Evolutionary conservation across 2,888 invertebrate genomes (phyloP).

Genomic region (Spodoptera exigua): DNA sequence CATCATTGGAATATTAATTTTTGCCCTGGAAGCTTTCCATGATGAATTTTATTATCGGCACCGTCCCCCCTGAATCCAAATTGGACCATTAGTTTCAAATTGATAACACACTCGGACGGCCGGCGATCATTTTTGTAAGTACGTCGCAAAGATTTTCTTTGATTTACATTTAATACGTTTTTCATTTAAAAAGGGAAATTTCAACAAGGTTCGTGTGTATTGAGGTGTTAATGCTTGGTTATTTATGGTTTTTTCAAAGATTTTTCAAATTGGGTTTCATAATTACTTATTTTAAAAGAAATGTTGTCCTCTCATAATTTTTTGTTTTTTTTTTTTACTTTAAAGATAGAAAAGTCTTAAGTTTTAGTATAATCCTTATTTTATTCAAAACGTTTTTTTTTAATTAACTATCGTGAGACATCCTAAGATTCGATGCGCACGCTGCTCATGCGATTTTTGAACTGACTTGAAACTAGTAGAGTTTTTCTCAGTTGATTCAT

Average conservation of each 20-base stretch:
- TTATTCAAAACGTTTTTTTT: no score
- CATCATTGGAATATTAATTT: constrained; percentile 88
- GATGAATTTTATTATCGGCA: constrained; percentile 87
- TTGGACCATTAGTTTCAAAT: constrained; percentile 85
- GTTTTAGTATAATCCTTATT: no score
- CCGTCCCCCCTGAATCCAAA: constrained; percentile 84
- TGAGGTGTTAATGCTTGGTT: constrained; percentile 14
- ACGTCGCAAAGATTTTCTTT: constrained; percentile 54
- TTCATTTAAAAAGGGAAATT: constrained; percentile 58
- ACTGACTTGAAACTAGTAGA: no score
- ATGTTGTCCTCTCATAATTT: no score
- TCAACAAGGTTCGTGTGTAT: constrained; percentile 59
- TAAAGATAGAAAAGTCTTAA: no score
- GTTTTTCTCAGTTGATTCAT: no score
- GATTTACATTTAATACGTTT: constrained; percentile 58
- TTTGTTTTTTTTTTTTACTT: no score
- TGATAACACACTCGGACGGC: constrained; percentile 81
- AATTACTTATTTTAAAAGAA: no score
- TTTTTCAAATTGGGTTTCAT: neutral
- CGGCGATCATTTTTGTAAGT: constrained; percentile 68
- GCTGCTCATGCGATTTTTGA: no score
- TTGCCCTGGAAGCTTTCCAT: constrained; percentile 82
- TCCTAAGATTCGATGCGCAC: no score
- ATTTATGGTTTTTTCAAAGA: constrained; percentile 13
- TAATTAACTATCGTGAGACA: no score